These are phyloP conservation scores for Sylvicapra grimmia DNA, from an alignment of 2,113 vertebrate species.

Conservation along the genomic window DNA sequence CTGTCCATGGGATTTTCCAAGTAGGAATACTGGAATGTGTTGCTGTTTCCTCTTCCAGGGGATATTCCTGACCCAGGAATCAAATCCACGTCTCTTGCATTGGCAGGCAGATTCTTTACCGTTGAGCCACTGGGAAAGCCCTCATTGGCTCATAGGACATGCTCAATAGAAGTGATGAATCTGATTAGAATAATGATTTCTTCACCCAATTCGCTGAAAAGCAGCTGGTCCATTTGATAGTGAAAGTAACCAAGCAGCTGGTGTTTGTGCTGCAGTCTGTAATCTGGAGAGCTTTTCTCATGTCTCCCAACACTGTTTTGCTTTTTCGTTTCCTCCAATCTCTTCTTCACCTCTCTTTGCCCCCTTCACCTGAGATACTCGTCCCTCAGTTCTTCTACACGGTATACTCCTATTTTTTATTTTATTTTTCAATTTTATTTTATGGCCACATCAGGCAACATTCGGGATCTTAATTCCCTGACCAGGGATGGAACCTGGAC, in stretches of 20 bases:
- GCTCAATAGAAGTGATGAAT: neutral
- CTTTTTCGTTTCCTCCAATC: rapidly evolving
- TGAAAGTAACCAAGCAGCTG: neutral
- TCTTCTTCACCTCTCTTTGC: neutral
- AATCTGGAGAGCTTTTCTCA: neutral
- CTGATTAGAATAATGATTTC: neutral
- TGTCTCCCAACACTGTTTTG: rapidly evolving
- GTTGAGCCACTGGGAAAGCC: neutral
- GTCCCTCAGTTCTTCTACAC: neutral
- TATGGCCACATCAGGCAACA: neutral
- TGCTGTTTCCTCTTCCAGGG: no score
- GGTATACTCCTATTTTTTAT: neutral
- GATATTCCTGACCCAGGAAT: no score
- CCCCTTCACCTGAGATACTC: no score
- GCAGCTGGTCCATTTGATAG: neutral
- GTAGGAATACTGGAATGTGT: no score
- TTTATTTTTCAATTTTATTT: neutral
- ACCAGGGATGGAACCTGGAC: neutral
- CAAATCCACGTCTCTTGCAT: neutral
- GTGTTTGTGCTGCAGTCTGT: no score
- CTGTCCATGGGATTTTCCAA: no score
- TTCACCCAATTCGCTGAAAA: neutral
- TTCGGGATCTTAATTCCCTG: neutral
- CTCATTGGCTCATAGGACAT: neutral
- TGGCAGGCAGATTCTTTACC: neutral